Base-by-base conservation (phyloP, 1,140 invertebrate genomes). In the Bacillus rossius region DNA sequence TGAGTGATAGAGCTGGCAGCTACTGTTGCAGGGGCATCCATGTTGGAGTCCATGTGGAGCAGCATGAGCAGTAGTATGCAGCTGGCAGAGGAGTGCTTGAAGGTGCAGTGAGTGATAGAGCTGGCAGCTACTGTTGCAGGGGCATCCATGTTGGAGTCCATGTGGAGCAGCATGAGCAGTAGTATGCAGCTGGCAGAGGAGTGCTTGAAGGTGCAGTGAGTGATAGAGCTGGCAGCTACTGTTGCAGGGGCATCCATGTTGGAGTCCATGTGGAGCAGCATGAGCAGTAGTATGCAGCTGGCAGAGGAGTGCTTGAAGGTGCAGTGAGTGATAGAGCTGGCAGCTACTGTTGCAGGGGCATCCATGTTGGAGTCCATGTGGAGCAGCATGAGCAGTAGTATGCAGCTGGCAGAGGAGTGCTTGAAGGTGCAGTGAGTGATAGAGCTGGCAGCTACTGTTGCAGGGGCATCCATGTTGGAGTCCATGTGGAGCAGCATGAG, bases 321-420 rank as follows among this genome's bases (percentile, higher is more conserved):
- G n/a, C n/a, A n/a, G n/a, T n/a, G n/a, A n/a, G n/a, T n/a, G n/a
- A n/a, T n/a, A n/a, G n/a, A n/a, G n/a, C n/a, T n/a, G n/a, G n/a
- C n/a, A n/a, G n/a, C n/a, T n/a, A n/a, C 20, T 48, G 43, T 67
- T 64, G 60, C 71, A 78, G 83, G 82, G 60, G 86, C 85, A 4
- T 93, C 91, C 1, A 92, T 94, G 88, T 83, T 95, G 67, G 92
- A 95, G 70, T 95, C 92, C 0, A 94, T 96, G 89, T 94, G 91
- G 85, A 92, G 86, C 37, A 92, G 89, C 0, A 95, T 96, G 85
- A 92, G 88, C 37, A 93, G 89, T 22, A 95, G 92, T 51, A 89
- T 96, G 83, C 91, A 96, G 73, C 77, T 98, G 57, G 94, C 94
- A 2, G 87, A 94, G 67, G 93, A 97, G 71, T 94, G 89, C 71